Conservation (phyloP, 1,140 invertebrate genomes). For the Theocolax elegans region DNA sequence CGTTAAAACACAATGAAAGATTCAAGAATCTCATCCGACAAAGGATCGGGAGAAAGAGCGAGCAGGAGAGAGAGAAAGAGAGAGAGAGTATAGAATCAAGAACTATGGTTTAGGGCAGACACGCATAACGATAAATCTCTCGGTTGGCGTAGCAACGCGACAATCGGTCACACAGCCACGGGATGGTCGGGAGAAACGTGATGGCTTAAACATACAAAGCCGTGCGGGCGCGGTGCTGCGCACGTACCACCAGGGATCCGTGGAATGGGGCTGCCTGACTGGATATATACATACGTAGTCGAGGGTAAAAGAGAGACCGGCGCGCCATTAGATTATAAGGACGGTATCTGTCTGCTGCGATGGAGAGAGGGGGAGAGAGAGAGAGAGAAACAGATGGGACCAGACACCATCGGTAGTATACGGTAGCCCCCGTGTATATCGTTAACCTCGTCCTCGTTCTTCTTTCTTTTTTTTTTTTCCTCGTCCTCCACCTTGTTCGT, state of each 20-base stretch:
- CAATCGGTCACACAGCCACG: conserved; percentile 26
- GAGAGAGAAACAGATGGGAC: conserved; percentile 54
- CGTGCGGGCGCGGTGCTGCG: neutral
- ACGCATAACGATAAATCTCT: conserved; percentile 28
- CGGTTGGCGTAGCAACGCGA: neutral
- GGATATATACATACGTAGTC: neutral
- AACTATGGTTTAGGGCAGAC: too few relatives aligned
- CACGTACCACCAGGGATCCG: neutral
- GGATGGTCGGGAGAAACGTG: neutral
- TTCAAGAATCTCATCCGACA: conserved; percentile 3
- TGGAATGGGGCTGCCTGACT: neutral
- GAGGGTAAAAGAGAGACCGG: too few relatives aligned
- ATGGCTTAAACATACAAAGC: conserved; percentile 28
- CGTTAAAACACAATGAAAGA: conserved; percentile 9
- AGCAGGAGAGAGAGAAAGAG: neutral
- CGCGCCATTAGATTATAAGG: conserved; percentile 31
- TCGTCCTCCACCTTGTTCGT: conserved; percentile 10
- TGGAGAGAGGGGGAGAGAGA: conserved; percentile 33
- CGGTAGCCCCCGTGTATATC: conserved; percentile 63
- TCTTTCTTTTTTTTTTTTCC: conserved; percentile 49
- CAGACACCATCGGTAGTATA: conserved; percentile 50
- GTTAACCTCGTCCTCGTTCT: conserved; percentile 66
- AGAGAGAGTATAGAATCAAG: too few relatives aligned
- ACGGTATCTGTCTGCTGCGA: conserved; percentile 4
- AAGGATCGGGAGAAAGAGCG: neutral